Evolutionary conservation across 1,140 invertebrate species (phyloP).

Genomic region (Tetragnatha versicolor): DNA sequence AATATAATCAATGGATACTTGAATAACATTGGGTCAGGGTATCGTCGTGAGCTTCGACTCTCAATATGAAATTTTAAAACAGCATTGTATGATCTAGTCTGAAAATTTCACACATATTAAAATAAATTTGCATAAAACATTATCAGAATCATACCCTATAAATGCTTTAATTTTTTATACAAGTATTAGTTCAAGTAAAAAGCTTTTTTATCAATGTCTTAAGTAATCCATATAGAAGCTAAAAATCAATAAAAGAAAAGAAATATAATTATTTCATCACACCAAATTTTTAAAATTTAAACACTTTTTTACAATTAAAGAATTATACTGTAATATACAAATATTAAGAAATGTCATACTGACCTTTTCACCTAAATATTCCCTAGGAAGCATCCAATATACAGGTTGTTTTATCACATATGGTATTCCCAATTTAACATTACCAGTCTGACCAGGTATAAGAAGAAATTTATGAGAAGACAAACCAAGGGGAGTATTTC

Average conservation of each 20-base stretch:
- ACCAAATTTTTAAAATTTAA: neutral
- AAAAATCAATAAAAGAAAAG: neutral
- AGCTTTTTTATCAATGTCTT: too few species aligned
- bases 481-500: conserved; percentile 50
- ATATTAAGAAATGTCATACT: neutral
- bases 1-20: conserved; percentile 83
- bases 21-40: conserved; percentile 71
- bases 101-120: conserved; percentile 52
- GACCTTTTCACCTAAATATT: conserved; percentile 87
- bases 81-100: conserved; percentile 90
- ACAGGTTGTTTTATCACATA: conserved; percentile 76
- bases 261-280: neutral
- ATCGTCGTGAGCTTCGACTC: conserved; percentile 70
- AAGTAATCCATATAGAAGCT: neutral
- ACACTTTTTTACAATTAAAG: neutral
- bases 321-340: neutral
- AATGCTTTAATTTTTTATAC: neutral
- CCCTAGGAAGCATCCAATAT: conserved; percentile 83
- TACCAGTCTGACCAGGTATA: conserved; percentile 73
- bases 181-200: neutral
- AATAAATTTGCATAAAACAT: conserved; percentile 10
- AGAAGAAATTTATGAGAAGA: conserved; percentile 68
- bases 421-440: conserved; percentile 73
- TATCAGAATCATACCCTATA: neutral
- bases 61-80: conserved; percentile 80